phyloP scores from a whole-genome alignment of 1,140 invertebrate species.

The Leptopilina clavipes region DNA sequence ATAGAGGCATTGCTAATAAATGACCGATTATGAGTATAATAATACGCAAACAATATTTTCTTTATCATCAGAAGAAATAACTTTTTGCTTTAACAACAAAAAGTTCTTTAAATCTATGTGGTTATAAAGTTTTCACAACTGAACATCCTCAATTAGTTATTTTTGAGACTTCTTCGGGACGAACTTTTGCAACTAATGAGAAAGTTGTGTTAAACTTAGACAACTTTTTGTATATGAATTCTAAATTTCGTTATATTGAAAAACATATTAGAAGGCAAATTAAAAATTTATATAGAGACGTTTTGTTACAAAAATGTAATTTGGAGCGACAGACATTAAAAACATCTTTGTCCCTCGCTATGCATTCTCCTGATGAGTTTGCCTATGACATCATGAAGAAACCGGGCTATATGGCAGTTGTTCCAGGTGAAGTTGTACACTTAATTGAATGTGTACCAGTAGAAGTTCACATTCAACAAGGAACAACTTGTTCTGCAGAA shows the following conservation, averaged over 20 bases:
- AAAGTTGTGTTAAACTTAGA: too few relatives aligned
- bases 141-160: too few relatives aligned
- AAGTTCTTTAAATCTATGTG: too few relatives aligned
- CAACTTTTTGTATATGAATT: background rate
- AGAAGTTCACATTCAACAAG: background rate
- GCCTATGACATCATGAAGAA: slow-evolving; percentile 46
- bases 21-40: too few relatives aligned
- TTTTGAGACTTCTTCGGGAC: too few relatives aligned
- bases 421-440: slow-evolving; percentile 44
- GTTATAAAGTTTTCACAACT: too few relatives aligned
- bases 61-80: too few relatives aligned
- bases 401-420: slow-evolving; percentile 42
- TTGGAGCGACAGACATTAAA: slow-evolving; percentile 40
- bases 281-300: slow-evolving; percentile 42
- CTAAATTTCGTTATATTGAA: background rate
- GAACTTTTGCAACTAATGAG: too few relatives aligned
- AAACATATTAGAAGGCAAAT: background rate
- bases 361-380: slow-evolving; percentile 44
- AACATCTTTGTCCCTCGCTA: slow-evolving; percentile 43
- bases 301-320: slow-evolving; percentile 43
- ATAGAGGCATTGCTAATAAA: too few relatives aligned
- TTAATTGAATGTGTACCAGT: slow-evolving; percentile 44
- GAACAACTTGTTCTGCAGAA: background rate
- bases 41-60: too few relatives aligned
- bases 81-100: too few relatives aligned